Base-by-base conservation (phyloP, 1,140 invertebrate genomes). In the Oedothorax gibbosus region DNA sequence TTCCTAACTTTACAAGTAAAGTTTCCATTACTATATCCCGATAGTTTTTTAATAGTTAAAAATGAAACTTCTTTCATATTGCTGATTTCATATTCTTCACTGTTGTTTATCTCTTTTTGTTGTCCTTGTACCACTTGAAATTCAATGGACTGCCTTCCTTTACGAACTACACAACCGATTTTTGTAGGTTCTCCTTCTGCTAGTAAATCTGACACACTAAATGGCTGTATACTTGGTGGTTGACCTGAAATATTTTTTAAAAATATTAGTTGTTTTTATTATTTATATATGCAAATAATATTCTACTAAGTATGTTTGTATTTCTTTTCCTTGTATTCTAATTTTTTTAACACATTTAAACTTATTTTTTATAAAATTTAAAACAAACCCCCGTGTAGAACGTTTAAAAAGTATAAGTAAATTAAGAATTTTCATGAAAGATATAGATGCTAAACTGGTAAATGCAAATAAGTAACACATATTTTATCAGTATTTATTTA, bases 1-100 rank as follows among this genome's bases (percentile, higher is more conserved):
- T 99, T 99, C 89, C 96, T 95, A 10, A 97, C 97, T 87, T 94
- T 92, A 90, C 97, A 99, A 0, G 95, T 94, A 90, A 96, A 96
- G 89, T 95, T 94, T 75, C 95, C 95, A 91, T 91, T 92, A 90
- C 95, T 94, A 88, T 92, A 92, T 65, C 94, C 93, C 86, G 92
- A 93, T 78, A 94, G 93, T n/a, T 93, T 92, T 83, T 94, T 93
- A 82, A 97, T 96, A 51, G 93, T 93, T 81, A 98, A 90, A 87
- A 95, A 91, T 77, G 89, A 90, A 15, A 88, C 88, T 72, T 88
- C 77, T 12, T 86, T 72, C 8, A 56, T 8, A n/a, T 20, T 85
- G 0, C 7, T 35, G 12, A 87, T 72, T 12, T 85, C 56, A 51
- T 65, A 75, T 18, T 69, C 14, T 18, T 69, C 14, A 14, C 53